A percentile compares a stretch with the other conserved stretches of the same genome.
phyloP scores from a whole-genome alignment of 1,140 invertebrate species.

The Zaprionus camerounensis region DNA sequence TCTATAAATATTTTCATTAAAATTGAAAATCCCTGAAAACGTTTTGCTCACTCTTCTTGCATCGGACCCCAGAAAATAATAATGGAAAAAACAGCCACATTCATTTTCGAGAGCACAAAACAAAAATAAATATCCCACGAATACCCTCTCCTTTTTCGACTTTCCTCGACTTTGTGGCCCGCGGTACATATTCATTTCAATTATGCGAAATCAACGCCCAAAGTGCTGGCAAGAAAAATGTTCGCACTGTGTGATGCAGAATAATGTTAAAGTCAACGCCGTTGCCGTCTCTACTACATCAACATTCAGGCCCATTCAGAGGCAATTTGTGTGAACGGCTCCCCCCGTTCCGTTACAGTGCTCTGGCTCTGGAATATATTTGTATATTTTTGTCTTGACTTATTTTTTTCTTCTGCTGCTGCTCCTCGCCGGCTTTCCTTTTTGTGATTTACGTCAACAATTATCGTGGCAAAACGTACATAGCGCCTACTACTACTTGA shows the following conservation, averaged over 20 bases:
- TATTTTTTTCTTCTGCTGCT: constrained; percentile 12
- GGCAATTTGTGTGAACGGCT: constrained; percentile 55
- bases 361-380: constrained; percentile 8
- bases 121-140: constrained; percentile 50
- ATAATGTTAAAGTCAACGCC: constrained; percentile 38
- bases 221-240: constrained; percentile 48
- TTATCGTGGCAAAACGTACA: constrained; percentile 62
- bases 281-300: constrained; percentile 44
- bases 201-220: constrained; percentile 42
- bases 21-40: constrained; percentile 49
- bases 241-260: constrained; percentile 27
- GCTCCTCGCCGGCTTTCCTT: constrained; percentile 3
- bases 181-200: constrained; percentile 61
- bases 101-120: constrained; percentile 23
- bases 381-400: constrained; percentile 15
- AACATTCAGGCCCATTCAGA: constrained; percentile 30
- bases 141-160: neutral
- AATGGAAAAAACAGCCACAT: constrained; percentile 18
- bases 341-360: constrained; percentile 12
- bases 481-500: constrained; percentile 25
- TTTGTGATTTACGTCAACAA: constrained; percentile 74
- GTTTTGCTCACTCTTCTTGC: neutral
- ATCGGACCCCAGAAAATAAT: neutral
- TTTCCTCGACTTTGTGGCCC: neutral
- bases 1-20: constrained; percentile 47